These are phyloP conservation scores for Sinopyrophorus schimmeli DNA, from an alignment of 2,888 invertebrate species.

Conservation along the genomic window DNA sequence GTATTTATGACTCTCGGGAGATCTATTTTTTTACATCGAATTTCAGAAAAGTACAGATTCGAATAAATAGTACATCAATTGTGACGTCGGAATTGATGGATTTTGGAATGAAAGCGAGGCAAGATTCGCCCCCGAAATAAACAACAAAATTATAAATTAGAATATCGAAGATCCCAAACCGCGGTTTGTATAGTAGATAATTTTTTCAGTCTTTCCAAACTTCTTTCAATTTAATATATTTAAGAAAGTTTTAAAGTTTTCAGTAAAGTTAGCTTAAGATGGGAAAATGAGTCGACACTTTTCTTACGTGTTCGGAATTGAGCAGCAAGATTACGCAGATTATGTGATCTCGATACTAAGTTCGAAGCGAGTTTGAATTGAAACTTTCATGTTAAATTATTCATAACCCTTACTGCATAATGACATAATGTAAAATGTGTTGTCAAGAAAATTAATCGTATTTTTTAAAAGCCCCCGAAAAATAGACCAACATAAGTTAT, in stretches of 20 bases:
- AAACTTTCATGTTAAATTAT: neutral
- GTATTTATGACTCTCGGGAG: slow-evolving; percentile 12
- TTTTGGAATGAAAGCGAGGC: no score
- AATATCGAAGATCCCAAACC: no score
- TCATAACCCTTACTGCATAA: slow-evolving; percentile 1
- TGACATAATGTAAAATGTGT: neutral
- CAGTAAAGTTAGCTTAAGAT: neutral
- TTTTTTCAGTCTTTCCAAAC: no score
- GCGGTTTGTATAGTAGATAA: no score
- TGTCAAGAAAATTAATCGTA: neutral
- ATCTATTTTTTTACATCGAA: slow-evolving; percentile 9
- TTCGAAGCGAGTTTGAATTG: neutral
- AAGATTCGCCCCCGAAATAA: no score
- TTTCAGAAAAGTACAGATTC: slow-evolving; percentile 12
- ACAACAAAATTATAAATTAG: no score
- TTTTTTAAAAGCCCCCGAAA: neutral
- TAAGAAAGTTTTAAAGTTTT: no score
- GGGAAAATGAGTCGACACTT: neutral
- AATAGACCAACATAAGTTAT: neutral
- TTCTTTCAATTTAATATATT: no score
- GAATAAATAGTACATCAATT: slow-evolving; percentile 12
- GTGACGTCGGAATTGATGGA: no score
- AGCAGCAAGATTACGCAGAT: neutral
- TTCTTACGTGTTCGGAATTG: neutral
- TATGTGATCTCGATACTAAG: slow-evolving; percentile 1